Evolutionary conservation across 1,140 invertebrate genomes (phyloP).

Genomic region (Calliphora vicina): DNA sequence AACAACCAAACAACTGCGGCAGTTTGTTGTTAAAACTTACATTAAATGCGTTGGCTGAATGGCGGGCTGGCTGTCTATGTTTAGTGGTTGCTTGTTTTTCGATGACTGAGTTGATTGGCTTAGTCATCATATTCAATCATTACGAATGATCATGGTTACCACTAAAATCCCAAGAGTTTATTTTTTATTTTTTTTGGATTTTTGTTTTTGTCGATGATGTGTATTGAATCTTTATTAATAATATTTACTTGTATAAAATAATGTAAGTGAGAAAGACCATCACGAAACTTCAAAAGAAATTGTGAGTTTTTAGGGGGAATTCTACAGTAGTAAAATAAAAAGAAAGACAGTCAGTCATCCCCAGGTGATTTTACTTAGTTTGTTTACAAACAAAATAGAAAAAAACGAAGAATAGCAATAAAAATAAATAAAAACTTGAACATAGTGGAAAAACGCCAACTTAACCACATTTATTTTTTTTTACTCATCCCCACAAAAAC

Average conservation of each 20-base stretch:
- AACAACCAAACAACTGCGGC: background rate
- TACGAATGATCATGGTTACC: background rate
- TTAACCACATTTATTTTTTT: background rate
- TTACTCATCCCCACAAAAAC: background rate
- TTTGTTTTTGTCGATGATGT: background rate
- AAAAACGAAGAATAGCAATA: too few relatives aligned
- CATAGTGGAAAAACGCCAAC: background rate
- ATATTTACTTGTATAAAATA: background rate
- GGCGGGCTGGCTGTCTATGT: background rate
- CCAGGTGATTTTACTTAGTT: background rate
- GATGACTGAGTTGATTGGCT: background rate
- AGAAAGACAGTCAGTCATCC: background rate
- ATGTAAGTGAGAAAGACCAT: background rate
- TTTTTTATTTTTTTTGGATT: background rate
- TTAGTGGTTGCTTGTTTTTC: too few relatives aligned
- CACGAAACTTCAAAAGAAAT: background rate
- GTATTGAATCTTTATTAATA: background rate
- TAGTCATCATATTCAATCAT: slow-evolving; percentile 13
- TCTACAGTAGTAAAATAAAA: background rate
- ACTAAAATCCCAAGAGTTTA: background rate
- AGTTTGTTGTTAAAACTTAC: background rate
- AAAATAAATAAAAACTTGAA: background rate
- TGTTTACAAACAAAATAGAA: background rate
- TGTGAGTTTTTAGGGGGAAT: background rate
- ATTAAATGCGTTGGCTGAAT: background rate